Conservation (phyloP, 1,140 invertebrate species). For the Macrostomum lignano region DNA sequence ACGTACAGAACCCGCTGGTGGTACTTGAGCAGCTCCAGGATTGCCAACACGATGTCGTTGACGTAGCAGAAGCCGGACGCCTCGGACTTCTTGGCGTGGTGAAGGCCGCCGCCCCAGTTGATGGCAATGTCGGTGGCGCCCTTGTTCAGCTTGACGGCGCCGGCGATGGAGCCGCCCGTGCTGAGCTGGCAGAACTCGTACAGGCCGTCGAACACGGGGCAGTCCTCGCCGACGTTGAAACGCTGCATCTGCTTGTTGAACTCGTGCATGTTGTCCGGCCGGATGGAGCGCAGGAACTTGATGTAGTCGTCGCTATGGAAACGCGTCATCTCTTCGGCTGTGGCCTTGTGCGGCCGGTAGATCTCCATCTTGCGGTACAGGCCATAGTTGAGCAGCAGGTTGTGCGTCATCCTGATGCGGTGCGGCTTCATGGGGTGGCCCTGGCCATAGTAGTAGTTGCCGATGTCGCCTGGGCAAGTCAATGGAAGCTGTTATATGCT, state of each 20-base stretch:
- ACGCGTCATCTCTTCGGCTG: constrained; percentile 97
- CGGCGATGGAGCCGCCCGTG: constrained; percentile 68
- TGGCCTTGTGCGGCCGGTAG: constrained; percentile 87
- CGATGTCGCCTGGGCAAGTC: constrained; percentile 96
- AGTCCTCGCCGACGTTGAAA: constrained; percentile 56
- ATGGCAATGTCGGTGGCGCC: constrained; percentile 58
- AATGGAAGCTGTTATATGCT: too few species aligned
- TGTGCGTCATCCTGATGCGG: constrained; percentile 97
- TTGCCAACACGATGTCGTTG: constrained; percentile 93
- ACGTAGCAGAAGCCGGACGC: constrained; percentile 89
- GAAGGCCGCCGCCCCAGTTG: constrained; percentile 92
- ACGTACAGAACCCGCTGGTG: constrained; percentile 83
- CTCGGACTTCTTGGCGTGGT: constrained; percentile 98
- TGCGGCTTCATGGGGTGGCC: constrained; percentile 99
- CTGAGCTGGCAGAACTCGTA: constrained; percentile 97
- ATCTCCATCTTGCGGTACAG: constrained; percentile 93
- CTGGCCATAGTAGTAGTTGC: constrained; percentile 98
- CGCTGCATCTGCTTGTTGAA: constrained; percentile 58
- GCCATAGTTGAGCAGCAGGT: constrained; percentile 89
- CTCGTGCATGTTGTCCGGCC: constrained; percentile 95
- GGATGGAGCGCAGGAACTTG: constrained; percentile 70
- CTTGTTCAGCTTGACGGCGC: constrained; percentile 29
- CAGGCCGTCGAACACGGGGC: constrained; percentile 81
- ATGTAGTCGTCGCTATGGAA: constrained; percentile 99
- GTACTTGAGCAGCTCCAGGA: constrained; percentile 52